phyloP scores from a whole-genome alignment of 2,113 vertebrate species.

The Cochlearius cochlearius region DNA sequence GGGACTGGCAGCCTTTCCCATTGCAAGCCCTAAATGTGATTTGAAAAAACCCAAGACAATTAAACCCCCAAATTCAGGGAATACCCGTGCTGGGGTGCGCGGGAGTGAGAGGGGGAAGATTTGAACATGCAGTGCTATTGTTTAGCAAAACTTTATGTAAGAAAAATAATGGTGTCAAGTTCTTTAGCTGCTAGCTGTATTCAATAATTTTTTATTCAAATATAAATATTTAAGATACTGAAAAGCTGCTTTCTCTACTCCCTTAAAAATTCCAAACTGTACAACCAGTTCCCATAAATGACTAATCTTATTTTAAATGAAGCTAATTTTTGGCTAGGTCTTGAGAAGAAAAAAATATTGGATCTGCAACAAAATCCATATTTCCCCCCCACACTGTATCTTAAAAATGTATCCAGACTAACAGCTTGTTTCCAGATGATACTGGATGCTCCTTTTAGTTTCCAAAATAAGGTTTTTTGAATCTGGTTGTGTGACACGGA shows the following conservation, averaged over 20 bases:
- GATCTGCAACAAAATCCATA: slow-evolving; percentile 36
- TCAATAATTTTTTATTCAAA: slow-evolving; percentile 11
- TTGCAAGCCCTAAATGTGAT: neutral
- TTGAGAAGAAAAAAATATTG: slow-evolving; percentile 52
- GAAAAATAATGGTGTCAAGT: slow-evolving; percentile 10
- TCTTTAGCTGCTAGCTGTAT: neutral
- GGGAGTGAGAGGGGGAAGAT: neutral
- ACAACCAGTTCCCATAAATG: slow-evolving; percentile 54
- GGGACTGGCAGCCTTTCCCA: neutral
- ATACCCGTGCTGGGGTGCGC: neutral
- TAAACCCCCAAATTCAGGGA: neutral
- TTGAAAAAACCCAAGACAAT: neutral
- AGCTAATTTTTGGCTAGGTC: slow-evolving; percentile 58
- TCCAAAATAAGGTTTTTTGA: neutral
- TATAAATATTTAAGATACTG: slow-evolving; percentile 61
- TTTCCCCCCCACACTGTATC: slow-evolving; percentile 16
- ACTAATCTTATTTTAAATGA: slow-evolving; percentile 62
- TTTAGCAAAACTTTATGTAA: neutral
- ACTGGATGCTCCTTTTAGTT: slow-evolving; percentile 27
- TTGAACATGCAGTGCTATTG: neutral
- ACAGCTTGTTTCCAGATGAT: slow-evolving; percentile 68
- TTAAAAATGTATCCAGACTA: slow-evolving; percentile 50
- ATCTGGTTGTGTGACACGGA: neutral
- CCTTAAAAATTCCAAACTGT: slow-evolving; percentile 43
- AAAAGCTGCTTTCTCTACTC: slow-evolving; percentile 25